Base-by-base conservation (phyloP, 2,888 invertebrate species). In the Peribatodes rhomboidaria region DNA sequence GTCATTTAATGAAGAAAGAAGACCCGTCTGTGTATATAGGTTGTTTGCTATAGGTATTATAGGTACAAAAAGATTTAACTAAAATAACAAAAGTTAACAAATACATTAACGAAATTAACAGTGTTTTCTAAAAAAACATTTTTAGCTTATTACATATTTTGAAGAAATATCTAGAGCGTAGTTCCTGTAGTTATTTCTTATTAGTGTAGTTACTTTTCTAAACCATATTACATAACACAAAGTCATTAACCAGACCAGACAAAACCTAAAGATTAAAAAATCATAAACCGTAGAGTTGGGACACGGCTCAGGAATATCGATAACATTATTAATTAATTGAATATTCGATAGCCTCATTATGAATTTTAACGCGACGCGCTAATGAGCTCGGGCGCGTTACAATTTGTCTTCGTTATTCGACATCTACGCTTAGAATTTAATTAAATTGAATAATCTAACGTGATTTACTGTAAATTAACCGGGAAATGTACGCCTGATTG, bases 301-400 rank as follows among this genome's bases (percentile, higher is more conserved):
- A 71, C 65, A 67, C 69, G 67, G 58, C 61, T 68, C 71, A 67
- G 72, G 73, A 71, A 67, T 78, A 79, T 81, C 83, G 82, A 85
- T 84, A 83, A 80, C 80, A 79, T 84, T 87, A 87, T 86, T 90
- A 89, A 89, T 89, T 89, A 90, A 89, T 86, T 85, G 85, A 85
- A 87, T 86, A 88, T 85, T 84, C 84, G 80, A 84, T 80, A 74
- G 81, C 75, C 84, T 88, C 85, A 88, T 89, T 89, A 90, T 88
- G 89, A 86, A 90, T 89, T 90, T 90, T 87, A 90, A 90, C 87
- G 85, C 83, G 80, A 73, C 68, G 70, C 72, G 79, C 75, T 88
- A 90, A 88, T 89, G 88, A 89, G 87, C 73, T 69, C 72, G 72
- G 77, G 80, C 80, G 79, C 77, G 78, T 78, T 78, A 79, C 84